Evolutionary conservation across 2,113 vertebrate genomes (phyloP).

Genomic region (Cygnus atratus): DNA sequence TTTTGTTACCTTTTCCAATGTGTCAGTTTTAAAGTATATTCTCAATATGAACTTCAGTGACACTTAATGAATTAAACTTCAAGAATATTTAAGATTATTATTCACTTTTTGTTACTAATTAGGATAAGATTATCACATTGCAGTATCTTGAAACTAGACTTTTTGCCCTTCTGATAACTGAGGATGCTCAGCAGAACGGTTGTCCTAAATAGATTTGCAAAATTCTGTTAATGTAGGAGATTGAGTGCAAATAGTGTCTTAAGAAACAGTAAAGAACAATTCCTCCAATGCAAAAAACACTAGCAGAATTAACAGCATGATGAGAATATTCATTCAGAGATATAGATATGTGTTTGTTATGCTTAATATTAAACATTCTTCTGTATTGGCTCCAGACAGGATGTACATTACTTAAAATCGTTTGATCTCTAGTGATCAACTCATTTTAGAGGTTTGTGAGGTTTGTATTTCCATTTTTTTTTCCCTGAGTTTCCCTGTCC

Average conservation of each 20-base stretch:
- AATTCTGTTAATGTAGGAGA: background rate
- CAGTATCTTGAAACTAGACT: background rate
- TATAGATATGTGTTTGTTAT: background rate
- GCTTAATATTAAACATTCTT: background rate
- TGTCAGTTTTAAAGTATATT: background rate
- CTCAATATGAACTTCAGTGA: background rate
- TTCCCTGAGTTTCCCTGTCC: background rate
- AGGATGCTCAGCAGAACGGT: background rate
- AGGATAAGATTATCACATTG: background rate
- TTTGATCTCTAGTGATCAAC: background rate
- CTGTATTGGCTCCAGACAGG: background rate
- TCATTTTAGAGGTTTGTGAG: background rate
- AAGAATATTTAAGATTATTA: background rate
- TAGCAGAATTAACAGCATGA: background rate
- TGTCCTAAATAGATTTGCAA: background rate
- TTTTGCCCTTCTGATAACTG: background rate
- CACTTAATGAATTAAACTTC: background rate
- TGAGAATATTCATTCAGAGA: background rate
- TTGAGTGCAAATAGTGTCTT: background rate
- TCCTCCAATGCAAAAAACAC: background rate
- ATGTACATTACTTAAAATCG: background rate
- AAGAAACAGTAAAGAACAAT: background rate
- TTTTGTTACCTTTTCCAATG: background rate
- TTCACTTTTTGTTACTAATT: background rate
- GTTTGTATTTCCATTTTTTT: constrained; percentile 2